A percentile compares a stretch with the other conserved stretches of the same genome.
Conservation (phyloP, 2,888 invertebrate species). For the Priapulus caudatus region DNA sequence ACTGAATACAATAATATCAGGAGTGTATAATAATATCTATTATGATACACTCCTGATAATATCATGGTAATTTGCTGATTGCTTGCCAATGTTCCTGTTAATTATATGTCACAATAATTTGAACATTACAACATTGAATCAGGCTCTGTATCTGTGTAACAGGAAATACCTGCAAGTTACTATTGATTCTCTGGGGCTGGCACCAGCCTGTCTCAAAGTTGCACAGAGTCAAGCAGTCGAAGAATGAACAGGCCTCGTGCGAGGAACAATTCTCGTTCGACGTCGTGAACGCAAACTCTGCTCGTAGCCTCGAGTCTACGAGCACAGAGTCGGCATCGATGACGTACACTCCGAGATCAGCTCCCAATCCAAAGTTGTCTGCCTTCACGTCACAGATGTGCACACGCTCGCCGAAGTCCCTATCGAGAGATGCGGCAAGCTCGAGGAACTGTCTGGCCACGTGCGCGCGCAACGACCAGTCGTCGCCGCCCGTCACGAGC, state of each 20-base stretch:
- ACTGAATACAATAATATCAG: too few relatives aligned
- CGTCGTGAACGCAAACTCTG: conserved; percentile 14
- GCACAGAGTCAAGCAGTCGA: not conserved
- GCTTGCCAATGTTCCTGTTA: too few relatives aligned
- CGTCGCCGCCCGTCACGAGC: conserved; percentile 4
- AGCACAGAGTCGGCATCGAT: conserved; percentile 52
- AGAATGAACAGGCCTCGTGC: not conserved
- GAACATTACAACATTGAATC: too few relatives aligned
- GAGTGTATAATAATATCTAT: too few relatives aligned
- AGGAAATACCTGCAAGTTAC: conserved; percentile 3
- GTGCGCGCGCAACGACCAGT: conserved; percentile 19
- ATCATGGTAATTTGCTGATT: too few relatives aligned
- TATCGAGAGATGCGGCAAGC: conserved; percentile 48
- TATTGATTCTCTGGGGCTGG: not conserved
- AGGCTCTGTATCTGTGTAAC: too few relatives aligned
- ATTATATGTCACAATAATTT: too few relatives aligned
- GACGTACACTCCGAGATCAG: conserved; percentile 39
- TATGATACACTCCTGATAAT: too few relatives aligned
- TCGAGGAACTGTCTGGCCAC: conserved; percentile 46
- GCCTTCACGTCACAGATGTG: conserved; percentile 56
- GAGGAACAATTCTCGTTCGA: not conserved
- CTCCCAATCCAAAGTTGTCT: conserved; percentile 51
- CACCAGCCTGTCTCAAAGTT: not conserved
- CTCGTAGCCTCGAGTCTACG: conserved; percentile 41
- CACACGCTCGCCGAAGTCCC: conserved; percentile 48